Conservation (phyloP, 1,140 invertebrate genomes). For the Hylaeus anthracinus region DNA sequence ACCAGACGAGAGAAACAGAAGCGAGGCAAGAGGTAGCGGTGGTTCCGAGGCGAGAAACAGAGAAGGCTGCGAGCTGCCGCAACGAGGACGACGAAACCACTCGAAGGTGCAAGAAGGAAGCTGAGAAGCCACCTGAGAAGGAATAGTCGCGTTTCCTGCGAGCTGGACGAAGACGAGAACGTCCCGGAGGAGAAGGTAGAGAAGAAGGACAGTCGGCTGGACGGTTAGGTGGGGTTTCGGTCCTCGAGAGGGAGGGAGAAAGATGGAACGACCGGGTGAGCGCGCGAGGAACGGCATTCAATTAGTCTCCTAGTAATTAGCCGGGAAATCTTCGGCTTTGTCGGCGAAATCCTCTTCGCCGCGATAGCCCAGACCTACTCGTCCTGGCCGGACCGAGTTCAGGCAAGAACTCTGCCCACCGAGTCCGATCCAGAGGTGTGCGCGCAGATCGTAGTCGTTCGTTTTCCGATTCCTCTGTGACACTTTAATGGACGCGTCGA, state of each 20-base stretch:
- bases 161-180: constrained; percentile 17
- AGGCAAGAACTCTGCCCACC: neutral
- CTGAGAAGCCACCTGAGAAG: too few relatives aligned
- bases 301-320: constrained; percentile 82
- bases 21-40: neutral
- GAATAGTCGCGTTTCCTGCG: too few relatives aligned
- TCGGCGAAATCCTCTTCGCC: constrained; percentile 77
- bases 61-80: constrained; percentile 8
- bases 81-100: constrained; percentile 25
- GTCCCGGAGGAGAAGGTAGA: constrained; percentile 14
- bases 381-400: constrained; percentile 5
- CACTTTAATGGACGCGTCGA: too few relatives aligned
- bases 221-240: constrained; percentile 11
- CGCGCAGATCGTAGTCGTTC: too few relatives aligned
- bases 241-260: constrained; percentile 51
- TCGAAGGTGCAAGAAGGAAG: too few relatives aligned
- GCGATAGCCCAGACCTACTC: constrained; percentile 67
- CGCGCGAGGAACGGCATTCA: constrained; percentile 76
- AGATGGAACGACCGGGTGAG: constrained; percentile 44
- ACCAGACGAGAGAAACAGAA: constrained; percentile 38
- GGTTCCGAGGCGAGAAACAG: constrained; percentile 4
- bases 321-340: constrained; percentile 81
- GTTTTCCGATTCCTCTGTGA: too few relatives aligned
- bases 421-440: too few relatives aligned
- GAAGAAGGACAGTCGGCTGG: neutral